A percentile compares a stretch with the other conserved stretches of the same genome.
Evolutionary conservation across 1,140 invertebrate genomes (phyloP).

Genomic region (Choristoneura fumiferana): DNA sequence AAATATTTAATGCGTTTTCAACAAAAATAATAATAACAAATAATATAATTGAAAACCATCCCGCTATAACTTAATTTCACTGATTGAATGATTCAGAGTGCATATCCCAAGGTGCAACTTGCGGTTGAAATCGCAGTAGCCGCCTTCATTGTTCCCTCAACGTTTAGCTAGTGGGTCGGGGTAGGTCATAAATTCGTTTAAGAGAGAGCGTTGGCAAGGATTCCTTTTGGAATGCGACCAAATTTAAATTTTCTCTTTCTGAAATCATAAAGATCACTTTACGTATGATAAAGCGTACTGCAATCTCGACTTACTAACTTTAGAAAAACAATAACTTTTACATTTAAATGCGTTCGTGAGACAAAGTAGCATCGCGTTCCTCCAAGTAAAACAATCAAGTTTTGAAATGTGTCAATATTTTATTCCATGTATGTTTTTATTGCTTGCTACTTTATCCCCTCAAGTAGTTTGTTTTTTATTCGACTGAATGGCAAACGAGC

Average conservation of each 20-base stretch:
- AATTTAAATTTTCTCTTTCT: slow-evolving; percentile 53
- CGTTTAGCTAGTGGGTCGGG: slow-evolving; percentile 28
- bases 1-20: no score
- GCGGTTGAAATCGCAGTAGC: slow-evolving; percentile 26
- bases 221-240: slow-evolving; percentile 51
- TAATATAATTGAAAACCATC: no score
- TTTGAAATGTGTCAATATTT: no score
- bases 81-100: not conserved
- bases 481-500: no score
- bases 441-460: no score
- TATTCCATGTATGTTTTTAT: no score
- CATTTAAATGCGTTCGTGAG: no score
- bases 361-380: no score
- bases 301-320: slow-evolving; percentile 31
- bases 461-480: no score
- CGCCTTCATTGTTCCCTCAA: slow-evolving; percentile 28
- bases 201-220: slow-evolving; percentile 48
- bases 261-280: slow-evolving; percentile 53
- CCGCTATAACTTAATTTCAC: no score
- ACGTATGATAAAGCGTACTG: slow-evolving; percentile 40
- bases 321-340: slow-evolving; percentile 8
- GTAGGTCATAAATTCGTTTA: slow-evolving; percentile 47
- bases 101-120: slow-evolving; percentile 1
- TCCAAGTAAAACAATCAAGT: no score
- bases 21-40: no score